Conservation (phyloP, 2,797 vertebrate genomes). For the Siniperca obscura region DNA sequence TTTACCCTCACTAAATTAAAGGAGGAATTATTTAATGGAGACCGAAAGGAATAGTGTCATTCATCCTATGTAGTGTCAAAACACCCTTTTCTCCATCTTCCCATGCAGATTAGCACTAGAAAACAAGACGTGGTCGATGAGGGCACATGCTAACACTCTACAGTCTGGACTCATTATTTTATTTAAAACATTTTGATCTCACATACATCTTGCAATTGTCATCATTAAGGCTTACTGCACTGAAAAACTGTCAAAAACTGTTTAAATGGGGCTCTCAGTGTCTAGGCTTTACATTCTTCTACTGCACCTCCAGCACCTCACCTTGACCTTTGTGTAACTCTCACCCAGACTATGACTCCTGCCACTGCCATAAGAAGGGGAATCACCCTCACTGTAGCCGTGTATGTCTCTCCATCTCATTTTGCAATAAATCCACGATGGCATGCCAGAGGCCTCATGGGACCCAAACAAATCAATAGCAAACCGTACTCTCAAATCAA, state of each 20-base stretch:
- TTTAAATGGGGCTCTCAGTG: not conserved
- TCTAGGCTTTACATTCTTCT: conserved; percentile 20
- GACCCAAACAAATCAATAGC: conserved; percentile 84
- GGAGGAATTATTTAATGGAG: conserved; percentile 75
- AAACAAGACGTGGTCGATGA: not conserved
- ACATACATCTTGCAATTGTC: not conserved
- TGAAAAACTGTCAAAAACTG: not conserved
- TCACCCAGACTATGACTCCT: conserved; percentile 41
- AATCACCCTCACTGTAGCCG: conserved; percentile 34
- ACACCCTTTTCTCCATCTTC: conserved; percentile 24
- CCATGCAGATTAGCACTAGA: conserved; percentile 44
- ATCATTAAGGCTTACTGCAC: not conserved
- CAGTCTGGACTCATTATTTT: not conserved
- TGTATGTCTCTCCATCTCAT: conserved; percentile 59
- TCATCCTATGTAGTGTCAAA: conserved; percentile 56
- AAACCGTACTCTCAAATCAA: conserved; percentile 79
- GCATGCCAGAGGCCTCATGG: conserved; percentile 49
- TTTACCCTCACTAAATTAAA: conserved; percentile 82
- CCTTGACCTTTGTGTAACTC: conserved; percentile 46
- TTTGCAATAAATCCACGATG: conserved; percentile 70
- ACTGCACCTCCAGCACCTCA: conserved; percentile 24
- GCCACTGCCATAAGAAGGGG: conserved; percentile 15
- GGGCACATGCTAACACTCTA: not conserved
- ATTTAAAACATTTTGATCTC: conserved; percentile 6
- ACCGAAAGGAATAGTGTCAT: conserved; percentile 63